Evolutionary conservation across 2,113 vertebrate species (phyloP), one percentile per base, ranked within the genome.

Genomic region (Charina bottae): DNA sequence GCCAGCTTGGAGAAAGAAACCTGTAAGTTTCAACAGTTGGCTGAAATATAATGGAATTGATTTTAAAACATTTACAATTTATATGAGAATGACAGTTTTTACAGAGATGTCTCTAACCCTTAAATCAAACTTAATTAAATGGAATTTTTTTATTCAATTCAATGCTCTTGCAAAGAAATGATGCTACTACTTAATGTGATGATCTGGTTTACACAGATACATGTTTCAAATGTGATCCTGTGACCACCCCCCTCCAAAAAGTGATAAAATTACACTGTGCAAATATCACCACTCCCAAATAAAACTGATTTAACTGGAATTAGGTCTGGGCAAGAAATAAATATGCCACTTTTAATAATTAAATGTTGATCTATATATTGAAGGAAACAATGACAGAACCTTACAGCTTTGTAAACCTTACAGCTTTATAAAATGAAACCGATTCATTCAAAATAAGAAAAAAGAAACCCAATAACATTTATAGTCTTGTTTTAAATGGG

Each of bases 41-140:
- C 6, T 0, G 17, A 15, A 78, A 42, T 42, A 19, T 78, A 78
- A 37, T 42, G 21, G 33, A 78, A 78, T 78, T 78, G 72, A 19
- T 42, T 42, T 78, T 42, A 78, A 78, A 78, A 42, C 72, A 78
- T 23, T 78, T 78, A 37, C 17, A 21, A 42, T 78, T 42, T 78
- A 78, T 78, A 21, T 78, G 33, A 42, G 72, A 42, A 49, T 49
- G 49, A 49, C 49, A 49, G 49, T 49, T 49, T 2, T 49, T 49
- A 49, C 49, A 49, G 49, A 49, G 49, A 49, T 49, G 49, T 49
- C 49, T 49, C 49, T 49, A 49, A 42, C 33, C 72, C 33, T 42
- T 78, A 78, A 78, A 78, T 78, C 72, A 78, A 78, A 78, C 33
- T 78, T 78, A 78, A 78, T 78, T 78, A 78, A 78, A 78, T 21